These are phyloP conservation scores for Tetragonula carbonaria DNA, from an alignment of 2,888 invertebrate genomes.

Conservation along the genomic window DNA sequence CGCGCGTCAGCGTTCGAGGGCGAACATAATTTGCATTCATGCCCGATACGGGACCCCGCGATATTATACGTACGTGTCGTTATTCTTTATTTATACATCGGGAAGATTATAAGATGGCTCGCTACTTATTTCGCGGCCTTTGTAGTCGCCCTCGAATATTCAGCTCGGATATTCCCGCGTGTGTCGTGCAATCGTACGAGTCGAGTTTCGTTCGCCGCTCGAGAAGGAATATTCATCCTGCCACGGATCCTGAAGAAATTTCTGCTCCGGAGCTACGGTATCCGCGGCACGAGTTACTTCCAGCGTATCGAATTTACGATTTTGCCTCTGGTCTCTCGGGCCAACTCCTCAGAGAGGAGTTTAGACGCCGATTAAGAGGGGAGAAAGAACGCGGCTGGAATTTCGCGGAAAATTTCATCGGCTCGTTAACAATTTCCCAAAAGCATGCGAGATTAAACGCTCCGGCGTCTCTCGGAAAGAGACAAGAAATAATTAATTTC, in stretches of 20 bases:
- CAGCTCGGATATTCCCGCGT: slow-evolving; percentile 59
- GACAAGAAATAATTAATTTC: slow-evolving; percentile 44
- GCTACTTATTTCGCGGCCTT: slow-evolving; percentile 64
- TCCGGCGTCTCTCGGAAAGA: background rate
- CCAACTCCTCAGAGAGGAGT: too few species aligned
- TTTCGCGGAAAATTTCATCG: slow-evolving; percentile 30
- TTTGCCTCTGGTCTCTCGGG: background rate
- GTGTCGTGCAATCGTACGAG: slow-evolving; percentile 20
- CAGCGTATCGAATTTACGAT: background rate
- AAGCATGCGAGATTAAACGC: slow-evolving; percentile 31
- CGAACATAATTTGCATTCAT: slow-evolving; percentile 73
- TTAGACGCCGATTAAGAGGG: background rate
- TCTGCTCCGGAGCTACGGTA: background rate
- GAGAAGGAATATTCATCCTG: background rate
- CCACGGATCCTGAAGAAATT: too few species aligned
- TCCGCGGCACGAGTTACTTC: background rate
- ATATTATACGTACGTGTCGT: slow-evolving; percentile 55
- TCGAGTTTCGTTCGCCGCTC: background rate
- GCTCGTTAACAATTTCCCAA: slow-evolving; percentile 42
- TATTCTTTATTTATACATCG: slow-evolving; percentile 49
- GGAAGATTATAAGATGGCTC: slow-evolving; percentile 46
- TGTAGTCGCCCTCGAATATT: slow-evolving; percentile 68
- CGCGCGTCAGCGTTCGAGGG: slow-evolving; percentile 67
- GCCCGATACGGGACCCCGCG: slow-evolving; percentile 72
- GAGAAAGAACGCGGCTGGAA: background rate